Evolutionary conservation across 2,113 vertebrate species (phyloP), one percentile per base, ranked within the genome.

Genomic region (Hoplias malabaricus): DNA sequence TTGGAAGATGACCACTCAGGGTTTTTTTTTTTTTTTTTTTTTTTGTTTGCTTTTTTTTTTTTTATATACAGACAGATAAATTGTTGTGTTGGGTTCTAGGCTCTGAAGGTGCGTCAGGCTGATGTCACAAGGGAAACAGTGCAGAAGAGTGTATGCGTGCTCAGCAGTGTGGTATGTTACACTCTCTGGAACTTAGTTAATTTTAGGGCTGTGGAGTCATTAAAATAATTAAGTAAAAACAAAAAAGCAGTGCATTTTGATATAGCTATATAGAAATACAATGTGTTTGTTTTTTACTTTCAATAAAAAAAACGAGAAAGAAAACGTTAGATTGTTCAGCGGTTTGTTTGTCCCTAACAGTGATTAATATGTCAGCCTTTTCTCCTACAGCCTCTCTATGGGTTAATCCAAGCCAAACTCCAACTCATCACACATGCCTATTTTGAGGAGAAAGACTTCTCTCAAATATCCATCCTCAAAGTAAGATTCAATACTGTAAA

Each of bases 401-500:
- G 98, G 3, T 93, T 99, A 80, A 95, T 99, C 29, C 96, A 99
- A 86, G 98, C 97, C 0, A 99, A 99, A 79, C 92, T 99, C 56
- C 94, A 99, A 69, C 96, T 99, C 77, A 99, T 99, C 86, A 99
- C 97, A 1, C 98, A 99, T 19, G 98, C 97, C 0, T 99, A 99
- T 91, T 99, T 99, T 73, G 98, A 99, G 91, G 97, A 99, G 83
- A 99, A 99, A 81, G 97, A 99, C 89, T 99, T 99, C 85, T 99
- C 98, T 0, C 94, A 98, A 90, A 99, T 99, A 90, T 98, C 97
- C 13, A 99, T 99, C 85, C 90, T 99, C 66, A 95, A 99, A 95
- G 98, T 97, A 92, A 87, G 59, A 1, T 36, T 62, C n/a, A 33
- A 33, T 36, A 33, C 5, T 1, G 9, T 3, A 19, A 31, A 19